Base-by-base conservation (phyloP, 2,113 vertebrate species). In the Corythaeola cristata region DNA sequence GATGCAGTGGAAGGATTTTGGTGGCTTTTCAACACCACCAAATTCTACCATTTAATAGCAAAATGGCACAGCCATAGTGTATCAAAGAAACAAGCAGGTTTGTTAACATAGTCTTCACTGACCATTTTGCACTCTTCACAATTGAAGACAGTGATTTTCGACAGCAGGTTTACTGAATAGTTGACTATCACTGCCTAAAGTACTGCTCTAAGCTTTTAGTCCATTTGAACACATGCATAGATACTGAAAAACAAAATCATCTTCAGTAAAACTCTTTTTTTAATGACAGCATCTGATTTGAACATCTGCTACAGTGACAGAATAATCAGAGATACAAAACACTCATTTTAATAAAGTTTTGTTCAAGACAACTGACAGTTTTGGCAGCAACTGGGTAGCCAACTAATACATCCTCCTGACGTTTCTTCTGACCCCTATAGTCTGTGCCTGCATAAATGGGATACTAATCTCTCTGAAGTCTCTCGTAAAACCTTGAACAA, bases 331-430 rank as follows among this genome's bases (percentile, higher is more conserved):
- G 13, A 88, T 26, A 90, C 52, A 72, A 93, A 95, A 56, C 53
- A 52, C 41, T 68, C 53, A 75, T 81, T 87, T 89, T 91, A 94
- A 87, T 85, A 63, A 90, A 89, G 60, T 90, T 92, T 59, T 71
- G 45, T 67, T 80, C 68, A 63, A 85, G 79, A 81, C 6, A 90
- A 83, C 50, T 66, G 53, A 30, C 55, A 85, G 66, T 53, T 88
- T 60, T 64, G 68, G 52, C 76, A 89, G 64, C 56, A 78, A 35
- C 39, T 77, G 56, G 32, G 60, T 8, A 87, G 68, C 27, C 75
- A 95, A 53, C 66, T 37, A 89, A 71, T 45, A 88, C 23, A 41
- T 59, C 18, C 47, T 82, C 28, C 35, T 64, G 33, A 49, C 12
- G 22, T 26, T 88, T 62, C 75, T 19, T 89, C 64, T 17, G 8